These are phyloP conservation scores for Apodemia duryi DNA, from an alignment of 2,888 invertebrate species.

Conservation along the genomic window DNA sequence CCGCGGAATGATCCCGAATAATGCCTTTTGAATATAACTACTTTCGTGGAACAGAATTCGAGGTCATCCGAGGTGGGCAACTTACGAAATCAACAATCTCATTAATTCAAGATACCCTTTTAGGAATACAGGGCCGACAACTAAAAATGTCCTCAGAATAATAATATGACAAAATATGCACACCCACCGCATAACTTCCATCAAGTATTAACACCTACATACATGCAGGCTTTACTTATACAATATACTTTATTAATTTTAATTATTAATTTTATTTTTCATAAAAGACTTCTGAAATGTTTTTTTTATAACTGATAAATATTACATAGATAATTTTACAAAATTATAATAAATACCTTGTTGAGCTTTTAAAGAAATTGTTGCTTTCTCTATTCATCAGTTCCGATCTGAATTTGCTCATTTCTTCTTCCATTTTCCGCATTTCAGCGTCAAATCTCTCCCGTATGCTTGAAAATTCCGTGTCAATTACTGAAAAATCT, in stretches of 20 bases:
- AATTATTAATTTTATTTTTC: background rate
- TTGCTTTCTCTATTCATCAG: slow-evolving; percentile 95
- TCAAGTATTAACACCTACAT: background rate
- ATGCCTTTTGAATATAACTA: slow-evolving; percentile 61
- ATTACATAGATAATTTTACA: background rate
- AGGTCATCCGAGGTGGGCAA: slow-evolving; percentile 52
- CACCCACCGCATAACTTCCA: slow-evolving; percentile 32
- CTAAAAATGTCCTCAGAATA: slow-evolving; percentile 56
- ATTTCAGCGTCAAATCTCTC: slow-evolving; percentile 98
- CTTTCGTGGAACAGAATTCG: slow-evolving; percentile 52
- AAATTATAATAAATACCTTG: slow-evolving; percentile 82
- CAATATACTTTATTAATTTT: background rate
- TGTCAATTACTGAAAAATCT: slow-evolving; percentile 97
- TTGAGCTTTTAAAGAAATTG: slow-evolving; percentile 93
- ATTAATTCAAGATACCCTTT: slow-evolving; percentile 75
- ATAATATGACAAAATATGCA: slow-evolving; percentile 45
- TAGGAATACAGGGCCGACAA: slow-evolving; percentile 58
- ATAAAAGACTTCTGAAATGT: background rate
- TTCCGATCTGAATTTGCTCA: slow-evolving; percentile 96
- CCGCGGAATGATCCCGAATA: slow-evolving; percentile 74
- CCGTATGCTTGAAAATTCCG: slow-evolving; percentile 97
- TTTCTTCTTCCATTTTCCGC: slow-evolving; percentile 99
- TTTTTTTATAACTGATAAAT: background rate
- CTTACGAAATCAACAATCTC: slow-evolving; percentile 65
- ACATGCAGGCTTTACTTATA: background rate